Evolutionary conservation across 37 sponge, comb jelly and placozoan species (phyloP).

Genomic region (Chondrosia reniformis): DNA sequence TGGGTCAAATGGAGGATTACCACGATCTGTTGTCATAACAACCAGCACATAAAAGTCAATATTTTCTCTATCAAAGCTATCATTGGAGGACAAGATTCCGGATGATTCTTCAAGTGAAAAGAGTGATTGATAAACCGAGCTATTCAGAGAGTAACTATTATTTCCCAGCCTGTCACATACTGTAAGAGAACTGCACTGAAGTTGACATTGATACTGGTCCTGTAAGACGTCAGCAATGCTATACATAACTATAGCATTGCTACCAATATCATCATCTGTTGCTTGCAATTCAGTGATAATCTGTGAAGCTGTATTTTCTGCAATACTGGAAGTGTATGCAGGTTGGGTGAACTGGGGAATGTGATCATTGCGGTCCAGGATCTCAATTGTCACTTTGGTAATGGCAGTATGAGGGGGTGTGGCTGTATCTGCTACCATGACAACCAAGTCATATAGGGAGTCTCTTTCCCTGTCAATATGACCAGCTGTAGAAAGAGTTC

Average conservation of each 20-base stretch:
- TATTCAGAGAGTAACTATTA: neutral
- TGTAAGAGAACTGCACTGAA: neutral
- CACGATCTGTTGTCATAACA: conserved; percentile 65
- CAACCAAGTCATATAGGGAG: neutral
- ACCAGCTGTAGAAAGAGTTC: neutral
- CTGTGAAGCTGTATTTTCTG: conserved; percentile 68
- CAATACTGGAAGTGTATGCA: conserved; percentile 22
- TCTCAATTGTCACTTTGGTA: conserved; percentile 10
- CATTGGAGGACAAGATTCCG: neutral
- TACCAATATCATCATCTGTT: conserved; percentile 45
- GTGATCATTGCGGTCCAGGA: conserved; percentile 33
- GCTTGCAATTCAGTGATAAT: conserved; percentile 27
- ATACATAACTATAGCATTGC: neutral
- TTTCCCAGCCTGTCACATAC: neutral
- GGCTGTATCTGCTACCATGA: conserved; percentile 19
- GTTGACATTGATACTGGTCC: neutral
- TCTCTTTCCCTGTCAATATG: conserved; percentile 13
- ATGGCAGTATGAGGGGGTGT: neutral
- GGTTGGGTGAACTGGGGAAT: conserved; percentile 11
- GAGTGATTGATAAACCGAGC: neutral
- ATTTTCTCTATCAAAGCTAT: conserved; percentile 40
- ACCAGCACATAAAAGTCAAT: conserved; percentile 38
- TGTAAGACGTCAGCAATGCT: neutral
- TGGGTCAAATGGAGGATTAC: conserved; percentile 21
- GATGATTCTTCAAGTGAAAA: neutral